These are phyloP conservation scores for Rhynchomys soricoides DNA, from an alignment of 2,113 vertebrate genomes.

Conservation along the genomic window DNA sequence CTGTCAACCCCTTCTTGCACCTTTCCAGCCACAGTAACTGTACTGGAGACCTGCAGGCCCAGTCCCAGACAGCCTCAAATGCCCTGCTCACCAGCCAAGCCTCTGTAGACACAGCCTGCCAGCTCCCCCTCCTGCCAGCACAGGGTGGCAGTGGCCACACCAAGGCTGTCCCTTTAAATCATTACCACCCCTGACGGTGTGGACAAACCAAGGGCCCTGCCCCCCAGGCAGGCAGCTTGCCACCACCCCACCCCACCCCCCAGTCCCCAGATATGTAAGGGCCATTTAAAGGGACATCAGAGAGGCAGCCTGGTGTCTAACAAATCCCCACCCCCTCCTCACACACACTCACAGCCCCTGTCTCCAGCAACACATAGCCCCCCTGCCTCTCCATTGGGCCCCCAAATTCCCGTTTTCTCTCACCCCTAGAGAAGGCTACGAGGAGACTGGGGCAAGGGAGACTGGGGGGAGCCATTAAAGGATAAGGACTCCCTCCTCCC, in stretches of 20 bases:
- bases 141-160: slow-evolving; percentile 73
- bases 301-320: slow-evolving; percentile 58
- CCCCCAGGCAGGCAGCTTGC: slow-evolving; percentile 68
- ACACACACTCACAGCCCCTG: slow-evolving; percentile 39
- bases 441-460: slow-evolving; percentile 71
- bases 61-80: slow-evolving; percentile 48
- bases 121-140: slow-evolving; percentile 59
- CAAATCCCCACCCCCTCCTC: slow-evolving; percentile 39
- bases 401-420: slow-evolving; percentile 78
- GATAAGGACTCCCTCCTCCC: slow-evolving; percentile 65
- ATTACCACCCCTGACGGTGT: slow-evolving; percentile 76
- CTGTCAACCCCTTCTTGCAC: slow-evolving; percentile 59
- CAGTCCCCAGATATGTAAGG: slow-evolving; percentile 76
- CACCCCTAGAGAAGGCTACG: slow-evolving; percentile 70
- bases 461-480: slow-evolving; percentile 47
- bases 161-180: slow-evolving; percentile 80
- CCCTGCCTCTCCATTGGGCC: slow-evolving; percentile 70
- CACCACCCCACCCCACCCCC: slow-evolving; percentile 43
- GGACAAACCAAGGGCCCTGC: slow-evolving; percentile 73
- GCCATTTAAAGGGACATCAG: slow-evolving; percentile 80
- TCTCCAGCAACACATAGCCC: slow-evolving; percentile 47
- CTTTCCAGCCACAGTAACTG: slow-evolving; percentile 12
- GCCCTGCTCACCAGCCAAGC: slow-evolving; percentile 56
- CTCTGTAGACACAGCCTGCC: slow-evolving; percentile 57
- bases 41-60: slow-evolving; percentile 59